Conservation (phyloP, 1,140 invertebrate genomes). For the Melipona quadrifasciata region DNA sequence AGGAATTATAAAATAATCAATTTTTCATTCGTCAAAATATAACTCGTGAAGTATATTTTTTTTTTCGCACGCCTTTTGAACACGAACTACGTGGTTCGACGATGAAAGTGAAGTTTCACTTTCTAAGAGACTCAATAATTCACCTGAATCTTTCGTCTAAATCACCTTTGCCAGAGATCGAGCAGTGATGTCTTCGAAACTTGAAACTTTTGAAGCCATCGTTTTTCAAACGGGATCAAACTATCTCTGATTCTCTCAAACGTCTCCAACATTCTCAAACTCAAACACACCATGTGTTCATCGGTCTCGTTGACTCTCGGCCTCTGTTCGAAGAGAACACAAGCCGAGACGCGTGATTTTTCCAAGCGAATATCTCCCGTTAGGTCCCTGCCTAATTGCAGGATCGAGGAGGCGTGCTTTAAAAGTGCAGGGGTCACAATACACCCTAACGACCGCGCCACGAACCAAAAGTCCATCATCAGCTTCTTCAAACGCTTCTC, state of each 20-base stretch:
- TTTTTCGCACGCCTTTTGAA: too few relatives aligned
- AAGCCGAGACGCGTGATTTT: neutral
- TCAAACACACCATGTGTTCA: too few relatives aligned
- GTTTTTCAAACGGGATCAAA: neutral
- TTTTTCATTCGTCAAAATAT: too few relatives aligned
- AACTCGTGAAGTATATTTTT: too few relatives aligned
- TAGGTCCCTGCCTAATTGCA: neutral
- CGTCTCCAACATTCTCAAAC: too few relatives aligned
- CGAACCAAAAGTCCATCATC: conserved; percentile 31
- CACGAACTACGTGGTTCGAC: too few relatives aligned
- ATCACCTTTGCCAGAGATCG: too few relatives aligned
- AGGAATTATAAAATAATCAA: too few relatives aligned
- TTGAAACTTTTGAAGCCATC: neutral
- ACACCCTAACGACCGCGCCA: conserved; percentile 20
- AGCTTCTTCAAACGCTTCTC: conserved; percentile 7
- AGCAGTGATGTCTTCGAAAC: too few relatives aligned
- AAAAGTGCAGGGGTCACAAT: conserved; percentile 12
- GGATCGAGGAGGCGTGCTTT: neutral
- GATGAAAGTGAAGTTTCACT: too few relatives aligned
- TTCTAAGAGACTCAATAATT: too few relatives aligned
- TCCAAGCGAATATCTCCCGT: neutral
- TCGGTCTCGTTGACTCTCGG: neutral
- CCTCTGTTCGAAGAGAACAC: neutral
- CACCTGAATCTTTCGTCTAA: too few relatives aligned
- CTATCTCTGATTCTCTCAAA: neutral